These are phyloP conservation scores for Drosophila buzzatii DNA, from an alignment of 2,888 invertebrate species.

Conservation along the genomic window DNA sequence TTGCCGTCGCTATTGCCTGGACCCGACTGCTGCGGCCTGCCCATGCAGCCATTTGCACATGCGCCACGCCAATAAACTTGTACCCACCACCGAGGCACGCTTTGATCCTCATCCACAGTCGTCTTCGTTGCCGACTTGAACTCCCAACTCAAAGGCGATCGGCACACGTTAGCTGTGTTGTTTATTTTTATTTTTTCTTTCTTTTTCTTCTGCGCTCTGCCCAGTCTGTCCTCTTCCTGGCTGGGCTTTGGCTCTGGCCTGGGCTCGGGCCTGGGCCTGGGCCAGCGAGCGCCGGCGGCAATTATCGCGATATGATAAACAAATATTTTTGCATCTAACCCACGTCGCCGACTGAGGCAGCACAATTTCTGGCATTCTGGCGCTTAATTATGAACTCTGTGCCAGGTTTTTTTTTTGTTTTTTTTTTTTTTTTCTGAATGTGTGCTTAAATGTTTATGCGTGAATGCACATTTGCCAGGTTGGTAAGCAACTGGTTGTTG, in stretches of 20 bases:
- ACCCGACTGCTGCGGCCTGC: slow-evolving; percentile 43
- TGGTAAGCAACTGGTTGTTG: slow-evolving; percentile 36
- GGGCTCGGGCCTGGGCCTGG: slow-evolving; percentile 49
- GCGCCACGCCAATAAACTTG: slow-evolving; percentile 73
- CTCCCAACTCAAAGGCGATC: slow-evolving; percentile 64
- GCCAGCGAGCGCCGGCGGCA: slow-evolving; percentile 70
- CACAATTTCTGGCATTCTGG: slow-evolving; percentile 70
- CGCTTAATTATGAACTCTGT: slow-evolving; percentile 78
- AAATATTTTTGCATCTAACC: slow-evolving; percentile 81
- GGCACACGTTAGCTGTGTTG: slow-evolving; percentile 68
- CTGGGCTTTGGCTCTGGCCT: slow-evolving; percentile 11
- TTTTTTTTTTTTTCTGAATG: slow-evolving; percentile 26
- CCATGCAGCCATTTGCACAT: slow-evolving; percentile 70
- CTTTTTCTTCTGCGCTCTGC: slow-evolving; percentile 35
- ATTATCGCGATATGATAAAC: slow-evolving; percentile 81
- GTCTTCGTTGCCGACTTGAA: slow-evolving; percentile 44
- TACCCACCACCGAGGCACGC: slow-evolving; percentile 77
- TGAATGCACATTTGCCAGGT: slow-evolving; percentile 66
- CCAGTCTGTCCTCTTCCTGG: slow-evolving; percentile 20
- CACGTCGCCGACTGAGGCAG: slow-evolving; percentile 49
- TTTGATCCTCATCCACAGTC: slow-evolving; percentile 68
- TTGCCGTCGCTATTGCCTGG: slow-evolving; percentile 38
- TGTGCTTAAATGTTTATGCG: slow-evolving; percentile 61
- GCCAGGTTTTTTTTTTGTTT: slow-evolving; percentile 25
- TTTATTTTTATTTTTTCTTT: slow-evolving; percentile 12